phyloP scores from a whole-genome alignment of 1,140 invertebrate species.

The Chelonus insularis region DNA sequence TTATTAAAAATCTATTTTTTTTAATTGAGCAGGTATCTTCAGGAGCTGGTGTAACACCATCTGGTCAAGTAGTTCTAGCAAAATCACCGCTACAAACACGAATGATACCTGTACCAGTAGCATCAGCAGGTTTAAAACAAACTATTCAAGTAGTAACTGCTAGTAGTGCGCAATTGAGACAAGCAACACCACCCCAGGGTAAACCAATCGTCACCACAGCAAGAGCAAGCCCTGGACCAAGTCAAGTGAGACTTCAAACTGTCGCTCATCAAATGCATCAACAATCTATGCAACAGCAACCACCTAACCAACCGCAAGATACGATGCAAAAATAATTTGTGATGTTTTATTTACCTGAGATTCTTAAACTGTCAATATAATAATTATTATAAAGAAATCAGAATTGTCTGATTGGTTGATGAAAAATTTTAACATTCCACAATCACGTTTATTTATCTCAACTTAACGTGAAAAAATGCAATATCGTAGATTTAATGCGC shows the following conservation, averaged over 20 bases:
- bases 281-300: constrained; percentile 37
- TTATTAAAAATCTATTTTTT: constrained; percentile 10
- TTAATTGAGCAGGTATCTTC: constrained; percentile 51
- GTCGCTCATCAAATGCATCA: constrained; percentile 47
- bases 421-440: no score
- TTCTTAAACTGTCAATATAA: no score
- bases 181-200: constrained; percentile 48
- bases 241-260: constrained; percentile 56
- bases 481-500: no score
- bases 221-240: constrained; percentile 51
- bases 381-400: no score
- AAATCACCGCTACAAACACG: constrained; percentile 57
- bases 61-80: constrained; percentile 53
- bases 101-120: constrained; percentile 62
- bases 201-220: constrained; percentile 52
- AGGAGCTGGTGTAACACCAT: constrained; percentile 47
- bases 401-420: no score
- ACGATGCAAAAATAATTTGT: constrained; percentile 39
- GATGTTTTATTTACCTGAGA: no score
- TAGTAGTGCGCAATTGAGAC: constrained; percentile 51
- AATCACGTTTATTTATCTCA: no score
- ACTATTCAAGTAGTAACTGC: constrained; percentile 63
- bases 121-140: constrained; percentile 58
- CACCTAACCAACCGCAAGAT: constrained; percentile 35
- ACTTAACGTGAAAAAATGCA: no score